Evolutionary conservation across 2,888 invertebrate genomes (phyloP).

Genomic region (Heliconius cydno): DNA sequence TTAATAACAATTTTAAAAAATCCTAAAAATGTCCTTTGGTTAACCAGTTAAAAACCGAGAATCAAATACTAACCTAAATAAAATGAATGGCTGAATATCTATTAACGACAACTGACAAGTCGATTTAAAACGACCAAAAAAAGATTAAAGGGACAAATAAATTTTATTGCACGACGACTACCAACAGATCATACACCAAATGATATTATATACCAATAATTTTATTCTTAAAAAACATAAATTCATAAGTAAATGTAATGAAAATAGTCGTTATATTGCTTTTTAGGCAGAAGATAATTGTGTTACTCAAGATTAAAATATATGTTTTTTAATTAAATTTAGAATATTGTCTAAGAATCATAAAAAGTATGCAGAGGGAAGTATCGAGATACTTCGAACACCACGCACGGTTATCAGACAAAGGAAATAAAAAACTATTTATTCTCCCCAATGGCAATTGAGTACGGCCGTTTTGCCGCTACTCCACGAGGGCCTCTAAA

Average conservation of each 20-base stretch:
- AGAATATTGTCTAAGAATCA: not conserved
- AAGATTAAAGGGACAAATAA: constrained; percentile 16
- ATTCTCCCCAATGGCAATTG: not conserved
- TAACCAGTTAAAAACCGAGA: not conserved
- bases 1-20: too few relatives aligned
- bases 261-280: constrained; percentile 9
- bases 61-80: constrained; percentile 9
- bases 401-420: not conserved
- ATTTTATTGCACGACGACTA: constrained; percentile 66
- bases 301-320: not conserved
- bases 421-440: not conserved
- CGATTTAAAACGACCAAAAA: constrained; percentile 18
- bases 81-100: constrained; percentile 55
- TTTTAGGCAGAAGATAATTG: not conserved
- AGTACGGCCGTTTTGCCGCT: not conserved
- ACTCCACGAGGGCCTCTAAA: not conserved
- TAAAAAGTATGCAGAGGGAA: too few relatives aligned
- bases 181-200: constrained; percentile 64
- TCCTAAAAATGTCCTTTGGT: not conserved
- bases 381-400: too few relatives aligned
- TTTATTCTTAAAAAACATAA: constrained; percentile 50
- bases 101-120: constrained; percentile 37
- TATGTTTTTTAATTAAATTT: not conserved
- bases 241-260: constrained; percentile 36
- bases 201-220: constrained; percentile 79